phyloP scores from a whole-genome alignment of 2,888 invertebrate genomes.

The Octonoba sinensis region DNA sequence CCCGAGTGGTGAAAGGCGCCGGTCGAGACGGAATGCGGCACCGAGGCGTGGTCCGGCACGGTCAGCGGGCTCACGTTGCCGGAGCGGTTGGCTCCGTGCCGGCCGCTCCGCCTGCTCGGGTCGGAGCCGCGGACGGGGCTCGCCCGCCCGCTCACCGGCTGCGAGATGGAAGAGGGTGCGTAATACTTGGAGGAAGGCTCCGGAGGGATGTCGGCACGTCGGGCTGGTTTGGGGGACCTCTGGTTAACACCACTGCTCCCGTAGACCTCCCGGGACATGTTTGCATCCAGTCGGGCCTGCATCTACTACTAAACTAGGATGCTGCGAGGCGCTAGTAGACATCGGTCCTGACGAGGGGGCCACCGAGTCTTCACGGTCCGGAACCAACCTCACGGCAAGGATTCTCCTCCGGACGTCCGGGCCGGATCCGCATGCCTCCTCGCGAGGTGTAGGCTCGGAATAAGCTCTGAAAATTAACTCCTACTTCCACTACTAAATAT shows the following conservation, averaged over 20 bases:
- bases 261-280: conserved; percentile 62
- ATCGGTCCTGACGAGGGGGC: too few relatives aligned
- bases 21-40: conserved; percentile 65
- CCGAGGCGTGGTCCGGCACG: conserved; percentile 60
- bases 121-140: conserved; percentile 55
- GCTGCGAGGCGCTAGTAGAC: conserved; percentile 25
- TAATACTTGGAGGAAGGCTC: conserved; percentile 35
- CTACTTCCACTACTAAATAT: too few relatives aligned
- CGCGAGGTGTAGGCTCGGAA: too few relatives aligned
- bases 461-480: too few relatives aligned
- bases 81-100: conserved; percentile 65
- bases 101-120: conserved; percentile 36
- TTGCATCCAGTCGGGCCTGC: conserved; percentile 48
- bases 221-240: conserved; percentile 59
- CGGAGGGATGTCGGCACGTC: conserved; percentile 24
- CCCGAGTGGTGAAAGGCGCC: conserved; percentile 62
- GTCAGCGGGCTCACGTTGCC: conserved; percentile 66
- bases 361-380: too few relatives aligned
- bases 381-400: too few relatives aligned
- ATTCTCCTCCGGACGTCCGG: too few relatives aligned
- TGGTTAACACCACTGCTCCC: conserved; percentile 55
- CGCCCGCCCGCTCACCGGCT: conserved; percentile 64
- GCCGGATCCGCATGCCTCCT: too few relatives aligned
- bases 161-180: conserved; percentile 64
- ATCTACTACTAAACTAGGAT: conserved; percentile 59